Evolutionary conservation across 1,140 invertebrate species (phyloP).

Genomic region (Megalonaias nervosa): DNA sequence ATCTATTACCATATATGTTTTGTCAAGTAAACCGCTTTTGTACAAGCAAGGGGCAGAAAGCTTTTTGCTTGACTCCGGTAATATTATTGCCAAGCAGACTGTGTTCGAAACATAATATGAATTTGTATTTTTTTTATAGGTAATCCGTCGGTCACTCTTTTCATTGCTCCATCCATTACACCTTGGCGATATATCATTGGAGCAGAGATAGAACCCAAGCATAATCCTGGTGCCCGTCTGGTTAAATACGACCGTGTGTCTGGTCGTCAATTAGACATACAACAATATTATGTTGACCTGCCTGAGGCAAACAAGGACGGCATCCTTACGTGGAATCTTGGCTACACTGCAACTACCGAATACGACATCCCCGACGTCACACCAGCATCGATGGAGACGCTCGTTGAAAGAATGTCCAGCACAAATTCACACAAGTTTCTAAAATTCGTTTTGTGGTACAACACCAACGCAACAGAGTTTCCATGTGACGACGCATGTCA

Average conservation of each 20-base stretch:
- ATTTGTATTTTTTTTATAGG: slow-evolving; percentile 12
- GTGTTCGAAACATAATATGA: no score
- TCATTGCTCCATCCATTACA: neutral
- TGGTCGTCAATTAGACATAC: slow-evolving; percentile 88
- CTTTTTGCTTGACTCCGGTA: no score
- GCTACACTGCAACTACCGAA: slow-evolving; percentile 74
- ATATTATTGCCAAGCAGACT: no score
- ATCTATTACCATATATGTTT: no score
- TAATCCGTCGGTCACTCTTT: neutral
- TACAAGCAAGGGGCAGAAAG: no score
- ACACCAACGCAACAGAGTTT: slow-evolving; percentile 15
- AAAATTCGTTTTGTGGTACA: slow-evolving; percentile 21
- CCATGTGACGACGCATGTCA: slow-evolving; percentile 10
- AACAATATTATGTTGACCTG: slow-evolving; percentile 89
- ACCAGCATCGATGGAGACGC: neutral
- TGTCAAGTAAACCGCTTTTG: no score
- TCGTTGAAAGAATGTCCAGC: neutral
- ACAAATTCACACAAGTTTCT: neutral
- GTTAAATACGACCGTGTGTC: slow-evolving; percentile 89
- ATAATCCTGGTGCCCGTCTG: slow-evolving; percentile 86
- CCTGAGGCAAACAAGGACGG: slow-evolving; percentile 80
- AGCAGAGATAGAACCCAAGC: slow-evolving; percentile 1
- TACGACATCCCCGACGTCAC: neutral
- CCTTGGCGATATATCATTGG: neutral
- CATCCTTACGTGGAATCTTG: slow-evolving; percentile 81